These are phyloP conservation scores for Nephila pilipes DNA, from an alignment of 1,140 invertebrate genomes.

Conservation along the genomic window DNA sequence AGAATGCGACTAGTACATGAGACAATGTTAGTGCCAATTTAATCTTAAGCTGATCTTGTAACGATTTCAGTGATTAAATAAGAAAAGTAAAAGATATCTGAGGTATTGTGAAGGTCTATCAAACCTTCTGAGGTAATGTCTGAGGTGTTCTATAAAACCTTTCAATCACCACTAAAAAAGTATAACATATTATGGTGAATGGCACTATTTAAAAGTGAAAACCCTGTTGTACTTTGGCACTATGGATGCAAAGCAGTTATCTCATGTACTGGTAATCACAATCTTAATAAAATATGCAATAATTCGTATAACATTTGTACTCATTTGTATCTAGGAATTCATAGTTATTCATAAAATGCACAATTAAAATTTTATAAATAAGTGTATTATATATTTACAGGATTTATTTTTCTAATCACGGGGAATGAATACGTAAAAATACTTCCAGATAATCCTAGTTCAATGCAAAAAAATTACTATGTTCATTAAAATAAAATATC, in stretches of 20 bases:
- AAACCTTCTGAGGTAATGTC: background rate
- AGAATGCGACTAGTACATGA: conserved; percentile 1
- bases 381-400: background rate
- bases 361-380: background rate
- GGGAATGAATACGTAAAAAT: background rate
- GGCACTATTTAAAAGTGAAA: conserved; percentile 21
- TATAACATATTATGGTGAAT: background rate
- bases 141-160: background rate
- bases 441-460: conserved; percentile 1
- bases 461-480: background rate
- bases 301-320: conserved; percentile 32
- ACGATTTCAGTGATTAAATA: background rate
- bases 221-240: conserved; percentile 15
- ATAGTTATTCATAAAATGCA: background rate
- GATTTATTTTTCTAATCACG: too few species aligned
- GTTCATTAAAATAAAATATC: background rate
- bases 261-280: conserved; percentile 12
- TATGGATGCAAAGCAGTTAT: background rate
- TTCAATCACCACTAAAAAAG: background rate
- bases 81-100: background rate
- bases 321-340: background rate
- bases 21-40: background rate
- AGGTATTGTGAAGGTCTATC: background rate
- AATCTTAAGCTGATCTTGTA: background rate
- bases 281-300: background rate